phyloP scores from a whole-genome alignment of 2,797 vertebrate genomes.

The Hylomyscus alleni region DNA sequence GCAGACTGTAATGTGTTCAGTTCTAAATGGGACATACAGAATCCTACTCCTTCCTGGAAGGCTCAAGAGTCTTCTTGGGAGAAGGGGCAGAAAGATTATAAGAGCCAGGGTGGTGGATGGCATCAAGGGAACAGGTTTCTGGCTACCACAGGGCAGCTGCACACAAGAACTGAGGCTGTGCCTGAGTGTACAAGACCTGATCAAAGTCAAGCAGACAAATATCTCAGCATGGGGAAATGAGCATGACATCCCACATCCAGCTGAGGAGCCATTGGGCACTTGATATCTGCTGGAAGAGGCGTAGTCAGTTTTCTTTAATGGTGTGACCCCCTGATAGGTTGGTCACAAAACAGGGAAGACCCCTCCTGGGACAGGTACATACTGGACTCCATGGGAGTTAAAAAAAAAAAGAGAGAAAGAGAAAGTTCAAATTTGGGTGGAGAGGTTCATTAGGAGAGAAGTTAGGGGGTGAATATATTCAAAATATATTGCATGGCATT shows the following conservation, averaged over 20 bases:
- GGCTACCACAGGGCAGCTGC: neutral
- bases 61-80: neutral
- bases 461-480: neutral
- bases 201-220: neutral
- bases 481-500: neutral
- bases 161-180: neutral
- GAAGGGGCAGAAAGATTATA: neutral
- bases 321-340: neutral
- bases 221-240: too few species aligned
- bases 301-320: neutral
- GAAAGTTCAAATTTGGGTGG: neutral
- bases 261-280: neutral
- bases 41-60: neutral
- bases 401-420: neutral
- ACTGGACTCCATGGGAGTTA: neutral
- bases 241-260: neutral
- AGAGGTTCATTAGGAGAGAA: neutral
- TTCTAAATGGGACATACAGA: neutral
- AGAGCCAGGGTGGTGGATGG: neutral
- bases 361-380: neutral
- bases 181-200: too few species aligned
- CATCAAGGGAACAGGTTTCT: neutral
- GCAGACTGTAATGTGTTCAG: neutral
- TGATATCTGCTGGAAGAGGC: neutral
- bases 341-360: neutral